Conservation (phyloP, 2,888 invertebrate species). For the Leptinotarsa tumamoca region DNA sequence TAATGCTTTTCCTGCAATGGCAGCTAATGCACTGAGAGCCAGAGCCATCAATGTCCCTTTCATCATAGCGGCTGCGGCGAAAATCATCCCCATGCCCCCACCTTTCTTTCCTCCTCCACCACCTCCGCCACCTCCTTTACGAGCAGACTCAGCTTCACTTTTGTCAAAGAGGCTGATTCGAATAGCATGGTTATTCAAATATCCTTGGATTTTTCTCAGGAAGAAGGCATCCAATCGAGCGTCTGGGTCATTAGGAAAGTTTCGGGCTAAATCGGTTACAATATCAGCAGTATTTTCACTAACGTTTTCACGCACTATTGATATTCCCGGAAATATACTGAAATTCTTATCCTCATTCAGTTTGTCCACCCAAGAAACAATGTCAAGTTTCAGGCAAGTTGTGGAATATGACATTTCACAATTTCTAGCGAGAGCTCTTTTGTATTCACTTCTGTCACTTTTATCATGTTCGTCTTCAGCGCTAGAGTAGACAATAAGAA, state of each 20-base stretch:
- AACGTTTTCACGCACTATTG: constrained; percentile 73
- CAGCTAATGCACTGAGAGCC: constrained; percentile 77
- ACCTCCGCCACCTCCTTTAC: constrained; percentile 23
- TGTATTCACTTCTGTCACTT: constrained; percentile 14
- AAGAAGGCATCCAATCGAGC: constrained; percentile 79
- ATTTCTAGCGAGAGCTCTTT: constrained; percentile 55
- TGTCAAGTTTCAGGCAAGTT: constrained; percentile 81
- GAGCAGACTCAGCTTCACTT: constrained; percentile 9
- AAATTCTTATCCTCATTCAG: constrained; percentile 76
- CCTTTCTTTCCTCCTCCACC: constrained; percentile 64
- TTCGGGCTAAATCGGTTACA: constrained; percentile 78
- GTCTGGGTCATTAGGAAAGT: constrained; percentile 79
- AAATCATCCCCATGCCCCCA: constrained; percentile 50
- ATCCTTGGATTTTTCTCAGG: constrained; percentile 74
- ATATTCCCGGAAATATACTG: constrained; percentile 77
- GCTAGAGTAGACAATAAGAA: neutral
- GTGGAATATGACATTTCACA: constrained; percentile 73
- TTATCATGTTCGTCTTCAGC: neutral
- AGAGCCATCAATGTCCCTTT: constrained; percentile 79
- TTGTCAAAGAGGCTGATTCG: constrained; percentile 70
- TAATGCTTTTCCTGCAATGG: constrained; percentile 82
- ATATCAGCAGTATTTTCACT: constrained; percentile 71
- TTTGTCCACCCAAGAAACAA: constrained; percentile 78
- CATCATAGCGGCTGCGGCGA: constrained; percentile 70
- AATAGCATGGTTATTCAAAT: constrained; percentile 77